Conservation (phyloP, 2,888 invertebrate species). For the Mimumesa dahlbomi region DNA sequence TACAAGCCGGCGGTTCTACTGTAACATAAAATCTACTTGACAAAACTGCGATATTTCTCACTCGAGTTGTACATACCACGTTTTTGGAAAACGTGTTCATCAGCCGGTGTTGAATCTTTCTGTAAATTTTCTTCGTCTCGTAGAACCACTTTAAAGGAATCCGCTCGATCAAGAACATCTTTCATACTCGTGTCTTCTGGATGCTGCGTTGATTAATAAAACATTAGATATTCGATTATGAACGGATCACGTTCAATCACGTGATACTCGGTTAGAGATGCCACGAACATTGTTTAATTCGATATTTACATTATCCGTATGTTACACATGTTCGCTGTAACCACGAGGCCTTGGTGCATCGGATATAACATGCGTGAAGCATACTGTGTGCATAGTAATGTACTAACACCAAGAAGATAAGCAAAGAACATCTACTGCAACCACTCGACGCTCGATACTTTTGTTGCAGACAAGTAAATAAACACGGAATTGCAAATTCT, state of each 20-base stretch:
- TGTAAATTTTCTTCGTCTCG: not conserved
- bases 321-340: not conserved
- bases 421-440: no score
- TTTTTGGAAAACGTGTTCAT: not conserved
- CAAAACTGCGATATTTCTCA: no score
- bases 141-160: conserved; percentile 4
- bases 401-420: no score
- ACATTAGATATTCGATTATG: no score
- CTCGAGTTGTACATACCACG: conserved; percentile 4
- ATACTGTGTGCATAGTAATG: not conserved
- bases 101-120: not conserved
- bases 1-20: not conserved
- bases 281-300: not conserved
- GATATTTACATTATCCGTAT: not conserved
- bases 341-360: not conserved
- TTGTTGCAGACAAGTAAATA: no score
- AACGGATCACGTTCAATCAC: no score
- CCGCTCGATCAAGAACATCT: conserved; percentile 3
- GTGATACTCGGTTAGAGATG: no score
- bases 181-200: conserved; percentile 21
- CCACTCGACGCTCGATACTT: no score
- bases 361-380: not conserved
- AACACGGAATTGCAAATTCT: no score
- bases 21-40: no score
- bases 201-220: not conserved